Conservation (phyloP, 2,797 vertebrate species). For the Anolis apletophallus region DNA sequence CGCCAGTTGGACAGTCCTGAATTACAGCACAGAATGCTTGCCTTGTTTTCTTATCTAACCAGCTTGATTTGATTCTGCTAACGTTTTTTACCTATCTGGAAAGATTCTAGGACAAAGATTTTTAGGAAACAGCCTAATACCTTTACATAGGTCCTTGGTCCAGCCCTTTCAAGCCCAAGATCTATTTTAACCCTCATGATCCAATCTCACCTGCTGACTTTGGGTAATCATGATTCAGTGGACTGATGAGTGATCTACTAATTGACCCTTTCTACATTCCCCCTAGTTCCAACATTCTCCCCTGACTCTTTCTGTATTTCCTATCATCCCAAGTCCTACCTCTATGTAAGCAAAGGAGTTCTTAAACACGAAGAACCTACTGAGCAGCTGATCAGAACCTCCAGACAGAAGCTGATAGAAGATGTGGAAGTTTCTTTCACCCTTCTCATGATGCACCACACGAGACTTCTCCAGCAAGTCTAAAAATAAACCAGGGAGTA, state of each 20-base stretch:
- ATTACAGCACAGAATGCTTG: background rate
- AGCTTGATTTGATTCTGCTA: background rate
- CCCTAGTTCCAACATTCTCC: background rate
- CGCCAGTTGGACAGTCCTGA: no score
- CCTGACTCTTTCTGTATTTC: background rate
- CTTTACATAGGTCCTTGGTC: background rate
- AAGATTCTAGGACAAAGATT: background rate
- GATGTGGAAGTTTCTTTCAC: constrained; percentile 85
- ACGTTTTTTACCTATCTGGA: background rate
- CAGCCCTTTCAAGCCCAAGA: background rate
- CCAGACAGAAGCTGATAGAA: constrained; percentile 84
- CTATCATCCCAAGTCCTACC: background rate
- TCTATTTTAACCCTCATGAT: background rate
- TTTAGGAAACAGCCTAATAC: background rate
- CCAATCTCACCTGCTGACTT: background rate
- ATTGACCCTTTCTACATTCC: background rate
- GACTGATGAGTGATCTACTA: background rate
- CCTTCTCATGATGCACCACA: constrained; percentile 78
- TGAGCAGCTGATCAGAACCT: constrained; percentile 73
- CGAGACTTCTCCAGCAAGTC: constrained; percentile 85
- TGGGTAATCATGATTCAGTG: background rate
- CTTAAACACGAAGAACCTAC: constrained; percentile 67
- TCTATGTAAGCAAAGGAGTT: background rate
- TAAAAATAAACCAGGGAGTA: constrained; percentile 23
- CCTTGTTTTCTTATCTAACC: background rate